phyloP scores from a whole-genome alignment of 1,140 invertebrate genomes.

The Ectropis grisescens region DNA sequence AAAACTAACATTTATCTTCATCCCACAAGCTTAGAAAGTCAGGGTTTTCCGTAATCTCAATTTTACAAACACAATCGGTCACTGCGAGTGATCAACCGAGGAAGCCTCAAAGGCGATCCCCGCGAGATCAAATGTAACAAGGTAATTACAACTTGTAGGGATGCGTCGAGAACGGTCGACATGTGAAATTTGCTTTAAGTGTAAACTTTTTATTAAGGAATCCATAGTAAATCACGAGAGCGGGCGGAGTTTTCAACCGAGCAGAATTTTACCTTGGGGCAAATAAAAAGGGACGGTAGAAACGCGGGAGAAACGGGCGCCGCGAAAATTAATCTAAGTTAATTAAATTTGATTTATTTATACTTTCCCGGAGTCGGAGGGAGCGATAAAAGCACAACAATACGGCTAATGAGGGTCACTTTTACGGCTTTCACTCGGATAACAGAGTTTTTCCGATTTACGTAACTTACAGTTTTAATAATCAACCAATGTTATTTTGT shows the following conservation, averaged over 20 bases:
- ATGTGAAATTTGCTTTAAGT: constrained; percentile 46
- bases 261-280: constrained; percentile 40
- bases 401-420: constrained; percentile 56
- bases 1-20: too few relatives aligned
- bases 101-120: too few relatives aligned
- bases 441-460: constrained; percentile 40
- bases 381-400: constrained; percentile 55
- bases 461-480: constrained; percentile 17
- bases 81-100: too few relatives aligned
- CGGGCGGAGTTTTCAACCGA: constrained; percentile 30
- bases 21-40: too few relatives aligned
- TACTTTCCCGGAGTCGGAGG: constrained; percentile 29
- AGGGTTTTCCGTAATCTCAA: too few relatives aligned
- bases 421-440: constrained; percentile 50
- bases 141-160: constrained; percentile 35
- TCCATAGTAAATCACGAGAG: constrained; percentile 34
- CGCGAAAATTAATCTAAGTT: constrained; percentile 64
- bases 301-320: constrained; percentile 27
- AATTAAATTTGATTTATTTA: constrained; percentile 67
- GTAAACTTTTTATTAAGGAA: constrained; percentile 66
- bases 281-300: constrained; percentile 49
- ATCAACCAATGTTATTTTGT: constrained; percentile 23
- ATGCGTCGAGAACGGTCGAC: constrained; percentile 32
- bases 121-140: constrained; percentile 28
- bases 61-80: too few relatives aligned